A percentile compares a stretch with the other conserved stretches of the same genome.
Conservation (phyloP, 2,888 invertebrate species). For the Meta bourneti region DNA sequence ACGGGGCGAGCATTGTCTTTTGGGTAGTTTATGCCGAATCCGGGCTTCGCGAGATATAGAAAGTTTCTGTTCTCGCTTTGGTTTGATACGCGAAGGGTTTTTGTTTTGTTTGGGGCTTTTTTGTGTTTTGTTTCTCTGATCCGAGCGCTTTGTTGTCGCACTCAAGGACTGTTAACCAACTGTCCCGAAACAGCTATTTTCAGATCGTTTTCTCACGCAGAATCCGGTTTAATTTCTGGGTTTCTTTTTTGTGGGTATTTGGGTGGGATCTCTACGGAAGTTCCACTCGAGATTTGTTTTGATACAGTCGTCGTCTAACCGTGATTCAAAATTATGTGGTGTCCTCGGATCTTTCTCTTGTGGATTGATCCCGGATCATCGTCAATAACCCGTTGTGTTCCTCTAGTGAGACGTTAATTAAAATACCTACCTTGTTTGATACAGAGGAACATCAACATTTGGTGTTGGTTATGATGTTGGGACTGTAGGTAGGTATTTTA, state of each 20-base stretch:
- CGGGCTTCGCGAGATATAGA: constrained; percentile 4
- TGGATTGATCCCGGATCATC: no score
- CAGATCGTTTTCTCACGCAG: neutral
- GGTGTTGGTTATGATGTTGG: no score
- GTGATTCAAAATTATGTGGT: no score
- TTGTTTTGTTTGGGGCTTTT: neutral
- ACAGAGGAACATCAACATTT: no score
- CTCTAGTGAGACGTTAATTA: no score
- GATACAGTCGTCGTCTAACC: no score
- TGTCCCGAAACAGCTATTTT: neutral
- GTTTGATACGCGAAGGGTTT: neutral
- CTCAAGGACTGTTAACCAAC: neutral
- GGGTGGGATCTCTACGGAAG: neutral
- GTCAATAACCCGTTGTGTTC: no score
- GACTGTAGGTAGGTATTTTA: no score
- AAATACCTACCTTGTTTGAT: no score
- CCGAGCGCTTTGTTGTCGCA: neutral
- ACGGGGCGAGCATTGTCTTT: constrained; percentile 55
- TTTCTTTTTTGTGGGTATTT: neutral
- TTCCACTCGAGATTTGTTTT: neutral
- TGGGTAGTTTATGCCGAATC: constrained; percentile 11
- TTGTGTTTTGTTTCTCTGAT: neutral
- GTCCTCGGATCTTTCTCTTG: no score
- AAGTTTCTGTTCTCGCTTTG: constrained; percentile 32
- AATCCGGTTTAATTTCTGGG: neutral